phyloP scores from a whole-genome alignment of 1,140 invertebrate species.

The Caerostris extrusa region DNA sequence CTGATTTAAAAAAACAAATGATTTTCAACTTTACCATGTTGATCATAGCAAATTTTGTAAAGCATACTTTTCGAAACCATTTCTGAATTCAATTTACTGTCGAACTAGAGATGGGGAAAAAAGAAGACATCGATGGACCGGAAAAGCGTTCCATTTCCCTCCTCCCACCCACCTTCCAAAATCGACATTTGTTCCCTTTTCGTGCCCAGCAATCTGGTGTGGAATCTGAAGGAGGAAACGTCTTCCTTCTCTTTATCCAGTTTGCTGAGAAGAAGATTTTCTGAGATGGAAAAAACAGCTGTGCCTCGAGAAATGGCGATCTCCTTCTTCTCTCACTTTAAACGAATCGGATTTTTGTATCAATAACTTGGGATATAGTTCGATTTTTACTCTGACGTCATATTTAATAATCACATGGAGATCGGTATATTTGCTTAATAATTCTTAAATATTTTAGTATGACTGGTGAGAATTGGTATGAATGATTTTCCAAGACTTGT shows the following conservation, averaged over 20 bases:
- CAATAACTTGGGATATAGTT: no score
- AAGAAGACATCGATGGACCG: background rate
- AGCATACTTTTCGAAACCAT: no score
- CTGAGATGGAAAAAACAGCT: background rate
- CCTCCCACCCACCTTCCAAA: background rate
- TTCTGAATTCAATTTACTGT: no score
- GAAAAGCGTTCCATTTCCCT: background rate
- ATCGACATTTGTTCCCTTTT: constrained; percentile 23
- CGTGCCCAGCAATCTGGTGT: background rate
- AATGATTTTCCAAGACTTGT: no score
- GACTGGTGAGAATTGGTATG: no score
- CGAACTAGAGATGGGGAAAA: background rate
- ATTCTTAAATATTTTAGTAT: no score
- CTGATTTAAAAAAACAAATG: no score
- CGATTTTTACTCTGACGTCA: no score
- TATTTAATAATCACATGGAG: no score
- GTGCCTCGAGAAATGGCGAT: background rate
- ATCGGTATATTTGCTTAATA: no score
- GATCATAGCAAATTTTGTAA: no score
- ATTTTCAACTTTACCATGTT: no score
- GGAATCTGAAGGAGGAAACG: background rate
- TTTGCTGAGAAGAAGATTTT: background rate
- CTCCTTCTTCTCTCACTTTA: background rate
- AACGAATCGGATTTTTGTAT: background rate
- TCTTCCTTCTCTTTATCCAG: background rate